Evolutionary conservation across 2,888 invertebrate species (phyloP), one percentile per base, ranked within the genome.

Genomic region (Agonopterix subpropinquella): DNA sequence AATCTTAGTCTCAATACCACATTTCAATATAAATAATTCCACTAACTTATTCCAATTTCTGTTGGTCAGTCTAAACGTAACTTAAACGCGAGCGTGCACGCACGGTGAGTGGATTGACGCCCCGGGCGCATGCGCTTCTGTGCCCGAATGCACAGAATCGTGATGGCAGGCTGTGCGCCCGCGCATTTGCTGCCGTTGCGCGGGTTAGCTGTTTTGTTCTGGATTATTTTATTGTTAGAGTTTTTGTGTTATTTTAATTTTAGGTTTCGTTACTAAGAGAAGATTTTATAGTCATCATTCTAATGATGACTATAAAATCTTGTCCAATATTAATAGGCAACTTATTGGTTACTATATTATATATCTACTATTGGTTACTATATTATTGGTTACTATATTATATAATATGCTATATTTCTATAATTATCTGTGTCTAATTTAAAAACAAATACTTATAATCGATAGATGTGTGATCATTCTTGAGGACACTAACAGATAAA

Each of bases 121-220:
- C 73, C 61, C 65, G 36, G 70, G 77, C 67, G 54, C 56, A 54
- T 55, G 62, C 65, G 78, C 77, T 78, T 73, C 78, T 73, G 76
- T 77, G 56, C 28, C 28, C 28, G 28, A 62, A 64, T 60, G 56
- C 53, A 57, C 48, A 28, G 57, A 28, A 61, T 75, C 77, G 77
- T 77, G 77, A 77, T 67, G 59, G 73, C 77, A 72, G 52, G 64
- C 56, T 71, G 76, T 60, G 58, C 51, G 58, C 59, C 52, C 48
- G 61, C 58, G 66, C 56, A 49, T 1, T 36, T 8, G 11, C 54
- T 59, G 61, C 64, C 58, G 61, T 64, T 47, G 42, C 47, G 47
- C 47, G 47, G 15, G 28, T 53, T 56, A 42, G 42, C 42, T 47
- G 36, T 36, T 47, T 28, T 35, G 15, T 28, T 28, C 28, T 28